phyloP scores from a whole-genome alignment of 2,888 invertebrate genomes.

The Autographa pulchrina region DNA sequence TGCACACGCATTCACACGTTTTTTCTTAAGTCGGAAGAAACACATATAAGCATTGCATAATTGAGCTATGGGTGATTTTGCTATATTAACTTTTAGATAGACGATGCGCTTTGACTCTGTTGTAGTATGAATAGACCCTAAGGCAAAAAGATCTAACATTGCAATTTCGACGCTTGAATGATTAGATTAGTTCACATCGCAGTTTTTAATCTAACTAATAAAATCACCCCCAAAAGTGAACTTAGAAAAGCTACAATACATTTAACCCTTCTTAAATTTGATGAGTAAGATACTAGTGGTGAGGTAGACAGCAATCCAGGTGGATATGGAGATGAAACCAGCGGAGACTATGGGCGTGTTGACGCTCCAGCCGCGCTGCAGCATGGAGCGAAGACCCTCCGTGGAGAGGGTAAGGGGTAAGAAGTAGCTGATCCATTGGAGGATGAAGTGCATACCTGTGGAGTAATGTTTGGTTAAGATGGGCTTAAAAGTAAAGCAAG shows the following conservation, averaged over 20 bases:
- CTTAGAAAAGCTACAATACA: neutral
- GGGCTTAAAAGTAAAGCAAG: neutral
- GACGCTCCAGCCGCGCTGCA: slow-evolving; percentile 95
- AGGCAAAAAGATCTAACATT: too few relatives aligned
- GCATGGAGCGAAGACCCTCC: slow-evolving; percentile 95
- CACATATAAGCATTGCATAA: too few relatives aligned
- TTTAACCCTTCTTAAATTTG: slow-evolving; percentile 95
- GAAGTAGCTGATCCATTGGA: slow-evolving; percentile 92
- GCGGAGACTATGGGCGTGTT: slow-evolving; percentile 92
- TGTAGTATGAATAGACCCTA: too few relatives aligned
- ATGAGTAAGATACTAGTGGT: slow-evolving; percentile 93
- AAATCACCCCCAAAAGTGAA: neutral
- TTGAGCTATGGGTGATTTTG: too few relatives aligned
- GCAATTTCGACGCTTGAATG: too few relatives aligned
- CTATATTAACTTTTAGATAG: too few relatives aligned
- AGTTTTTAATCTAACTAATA: neutral
- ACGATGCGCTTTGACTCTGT: too few relatives aligned
- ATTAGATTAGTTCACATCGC: too few relatives aligned
- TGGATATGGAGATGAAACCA: slow-evolving; percentile 93
- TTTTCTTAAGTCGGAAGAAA: too few relatives aligned
- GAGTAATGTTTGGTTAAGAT: neutral
- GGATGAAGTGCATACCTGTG: slow-evolving; percentile 92
- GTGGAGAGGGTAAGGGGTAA: slow-evolving; percentile 97
- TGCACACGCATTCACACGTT: too few relatives aligned
- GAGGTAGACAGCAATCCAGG: slow-evolving; percentile 95